These are phyloP conservation scores for Apis cerana DNA, from an alignment of 1,140 invertebrate species.

Conservation along the genomic window DNA sequence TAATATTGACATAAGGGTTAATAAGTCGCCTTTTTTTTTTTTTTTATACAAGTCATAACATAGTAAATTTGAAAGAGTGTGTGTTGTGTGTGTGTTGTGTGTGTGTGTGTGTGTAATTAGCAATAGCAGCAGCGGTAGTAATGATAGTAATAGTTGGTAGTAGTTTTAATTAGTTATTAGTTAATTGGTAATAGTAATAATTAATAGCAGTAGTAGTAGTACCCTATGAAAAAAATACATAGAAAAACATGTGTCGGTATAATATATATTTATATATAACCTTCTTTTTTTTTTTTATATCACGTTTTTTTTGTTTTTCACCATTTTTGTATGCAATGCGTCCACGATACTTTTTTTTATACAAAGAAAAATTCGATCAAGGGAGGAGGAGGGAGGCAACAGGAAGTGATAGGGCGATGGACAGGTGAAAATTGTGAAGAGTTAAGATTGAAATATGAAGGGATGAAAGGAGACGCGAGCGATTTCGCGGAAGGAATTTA, in stretches of 20 bases:
- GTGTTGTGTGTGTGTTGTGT: not conserved
- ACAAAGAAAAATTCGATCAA: constrained; percentile 29
- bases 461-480: not conserved
- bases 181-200: constrained; percentile 57
- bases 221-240: constrained; percentile 63
- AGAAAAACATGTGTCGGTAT: constrained; percentile 65
- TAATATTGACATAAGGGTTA: too few species aligned
- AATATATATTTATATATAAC: constrained; percentile 60
- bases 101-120: constrained; percentile 23
- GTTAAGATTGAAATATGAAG: not conserved
- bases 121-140: constrained; percentile 52
- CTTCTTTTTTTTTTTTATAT: constrained; percentile 62
- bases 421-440: not conserved
- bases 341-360: constrained; percentile 32
- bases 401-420: not conserved
- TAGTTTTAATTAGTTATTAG: constrained; percentile 39
- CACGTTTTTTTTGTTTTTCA: constrained; percentile 58
- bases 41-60: constrained; percentile 48
- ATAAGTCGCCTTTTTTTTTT: constrained; percentile 25
- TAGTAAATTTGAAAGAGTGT: constrained; percentile 26
- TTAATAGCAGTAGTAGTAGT: constrained; percentile 54
- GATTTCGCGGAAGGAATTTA: not conserved
- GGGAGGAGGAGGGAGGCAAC: not conserved
- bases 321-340: constrained; percentile 39
- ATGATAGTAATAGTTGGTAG: constrained; percentile 56